These are phyloP conservation scores for Muscicapa striata DNA, from an alignment of 2,797 vertebrate species.

Conservation along the genomic window DNA sequence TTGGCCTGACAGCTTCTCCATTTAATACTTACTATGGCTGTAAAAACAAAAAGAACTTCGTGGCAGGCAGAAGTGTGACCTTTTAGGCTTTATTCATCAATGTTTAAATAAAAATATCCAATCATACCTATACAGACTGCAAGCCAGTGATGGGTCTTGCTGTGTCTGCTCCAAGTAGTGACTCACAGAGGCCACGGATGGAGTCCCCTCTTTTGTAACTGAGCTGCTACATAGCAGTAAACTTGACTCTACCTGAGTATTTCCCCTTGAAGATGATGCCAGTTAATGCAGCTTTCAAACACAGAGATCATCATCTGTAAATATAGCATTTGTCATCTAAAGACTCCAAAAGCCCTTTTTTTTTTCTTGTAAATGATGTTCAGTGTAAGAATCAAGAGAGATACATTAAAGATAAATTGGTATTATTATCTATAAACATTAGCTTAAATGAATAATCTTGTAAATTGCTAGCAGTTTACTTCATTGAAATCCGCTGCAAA, in stretches of 20 bases:
- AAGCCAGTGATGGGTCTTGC: not conserved
- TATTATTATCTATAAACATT: slow-evolving; percentile 31
- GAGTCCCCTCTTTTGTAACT: not conserved
- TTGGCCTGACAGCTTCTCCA: not conserved
- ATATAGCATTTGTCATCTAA: not conserved
- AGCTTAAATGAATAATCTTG: slow-evolving; percentile 36
- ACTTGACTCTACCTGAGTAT: not conserved
- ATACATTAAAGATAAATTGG: slow-evolving; percentile 3
- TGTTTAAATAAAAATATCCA: not conserved
- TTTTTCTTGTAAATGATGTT: not conserved
- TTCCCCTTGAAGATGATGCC: not conserved
- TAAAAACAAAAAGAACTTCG: not conserved
- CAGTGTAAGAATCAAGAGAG: not conserved
- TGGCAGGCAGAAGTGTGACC: not conserved
- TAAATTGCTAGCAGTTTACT: slow-evolving; percentile 6
- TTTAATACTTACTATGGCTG: not conserved
- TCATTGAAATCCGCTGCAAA: slow-evolving; percentile 19
- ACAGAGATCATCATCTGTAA: slow-evolving; percentile 2
- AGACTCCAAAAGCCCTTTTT: not conserved
- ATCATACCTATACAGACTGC: not conserved
- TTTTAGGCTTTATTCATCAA: not conserved
- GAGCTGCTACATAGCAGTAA: not conserved
- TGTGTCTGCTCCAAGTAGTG: not conserved
- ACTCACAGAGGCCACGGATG: not conserved
- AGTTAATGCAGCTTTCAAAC: slow-evolving; percentile 4